Evolutionary conservation across 1,140 invertebrate genomes (phyloP).

Genomic region (Alviniconcha marisindica): DNA sequence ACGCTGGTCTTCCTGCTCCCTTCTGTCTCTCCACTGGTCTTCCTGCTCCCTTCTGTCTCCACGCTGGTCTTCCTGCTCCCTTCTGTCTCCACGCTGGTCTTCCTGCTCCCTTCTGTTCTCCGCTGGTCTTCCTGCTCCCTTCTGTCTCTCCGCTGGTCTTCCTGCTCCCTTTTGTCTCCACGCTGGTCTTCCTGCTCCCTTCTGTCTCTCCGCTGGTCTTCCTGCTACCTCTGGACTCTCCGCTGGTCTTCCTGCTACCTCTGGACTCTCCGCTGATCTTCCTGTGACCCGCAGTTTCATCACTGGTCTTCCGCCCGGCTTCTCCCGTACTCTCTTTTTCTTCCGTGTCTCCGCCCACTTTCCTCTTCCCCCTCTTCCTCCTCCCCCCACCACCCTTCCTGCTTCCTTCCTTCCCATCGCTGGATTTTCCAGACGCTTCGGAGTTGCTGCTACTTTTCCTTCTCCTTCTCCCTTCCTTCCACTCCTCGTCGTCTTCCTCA

Average conservation of each 20-base stretch:
- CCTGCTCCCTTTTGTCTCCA: no score
- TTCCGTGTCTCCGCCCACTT: neutral
- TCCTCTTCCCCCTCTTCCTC: conserved; percentile 8
- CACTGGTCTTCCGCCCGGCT: neutral
- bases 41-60: no score
- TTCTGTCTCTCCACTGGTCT: neutral
- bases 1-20: neutral
- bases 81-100: neutral
- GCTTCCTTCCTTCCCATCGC: conserved; percentile 8
- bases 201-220: neutral
- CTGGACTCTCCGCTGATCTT: neutral
- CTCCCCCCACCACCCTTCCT: neutral
- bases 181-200: no score
- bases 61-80: neutral
- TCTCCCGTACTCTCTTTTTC: neutral
- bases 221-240: neutral
- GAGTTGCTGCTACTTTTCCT: neutral
- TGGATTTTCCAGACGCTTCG: conserved; percentile 11
- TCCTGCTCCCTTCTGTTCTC: neutral
- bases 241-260: neutral
- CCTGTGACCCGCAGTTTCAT: neutral
- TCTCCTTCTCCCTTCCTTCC: neutral
- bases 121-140: no score
- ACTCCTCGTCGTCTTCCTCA: neutral
- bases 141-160: no score